These are phyloP conservation scores for Varanus salvator DNA, from an alignment of 2,113 vertebrate genomes.

Conservation along the genomic window DNA sequence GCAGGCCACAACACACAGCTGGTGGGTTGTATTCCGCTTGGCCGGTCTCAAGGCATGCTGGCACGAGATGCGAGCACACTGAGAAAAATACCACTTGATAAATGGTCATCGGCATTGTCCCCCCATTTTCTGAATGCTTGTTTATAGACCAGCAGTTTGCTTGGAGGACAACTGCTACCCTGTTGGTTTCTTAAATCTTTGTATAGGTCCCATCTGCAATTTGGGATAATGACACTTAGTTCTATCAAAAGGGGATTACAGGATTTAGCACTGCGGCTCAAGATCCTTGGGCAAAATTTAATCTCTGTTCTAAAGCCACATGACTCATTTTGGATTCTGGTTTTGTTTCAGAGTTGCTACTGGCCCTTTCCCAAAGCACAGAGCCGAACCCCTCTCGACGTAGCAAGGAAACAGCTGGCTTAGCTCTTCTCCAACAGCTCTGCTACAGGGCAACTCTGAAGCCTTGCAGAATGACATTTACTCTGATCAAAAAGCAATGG, in stretches of 20 bases:
- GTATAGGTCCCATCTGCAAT: background rate
- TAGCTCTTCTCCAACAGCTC: background rate
- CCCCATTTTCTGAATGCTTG: background rate
- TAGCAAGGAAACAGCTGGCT: background rate
- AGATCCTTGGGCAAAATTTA: conserved; percentile 2
- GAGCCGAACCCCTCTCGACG: background rate
- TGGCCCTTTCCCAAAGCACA: background rate
- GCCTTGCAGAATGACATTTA: background rate
- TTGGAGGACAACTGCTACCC: background rate
- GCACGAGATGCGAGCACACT: background rate
- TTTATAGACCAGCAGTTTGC: background rate
- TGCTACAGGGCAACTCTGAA: background rate
- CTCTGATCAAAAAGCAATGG: conserved; percentile 5
- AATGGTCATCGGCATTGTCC: background rate
- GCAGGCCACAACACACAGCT: background rate
- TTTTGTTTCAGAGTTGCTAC: conserved; percentile 14
- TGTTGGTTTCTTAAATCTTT: background rate
- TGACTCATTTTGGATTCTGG: background rate
- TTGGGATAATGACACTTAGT: conserved; percentile 11
- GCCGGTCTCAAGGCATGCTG: background rate
- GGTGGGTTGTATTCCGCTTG: background rate
- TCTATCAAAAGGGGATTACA: conserved; percentile 4
- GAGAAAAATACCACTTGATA: background rate
- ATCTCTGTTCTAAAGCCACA: background rate
- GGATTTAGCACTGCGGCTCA: background rate